Conservation (phyloP, 2,797 vertebrate species). For the Enteromius thamalakanensis region DNA sequence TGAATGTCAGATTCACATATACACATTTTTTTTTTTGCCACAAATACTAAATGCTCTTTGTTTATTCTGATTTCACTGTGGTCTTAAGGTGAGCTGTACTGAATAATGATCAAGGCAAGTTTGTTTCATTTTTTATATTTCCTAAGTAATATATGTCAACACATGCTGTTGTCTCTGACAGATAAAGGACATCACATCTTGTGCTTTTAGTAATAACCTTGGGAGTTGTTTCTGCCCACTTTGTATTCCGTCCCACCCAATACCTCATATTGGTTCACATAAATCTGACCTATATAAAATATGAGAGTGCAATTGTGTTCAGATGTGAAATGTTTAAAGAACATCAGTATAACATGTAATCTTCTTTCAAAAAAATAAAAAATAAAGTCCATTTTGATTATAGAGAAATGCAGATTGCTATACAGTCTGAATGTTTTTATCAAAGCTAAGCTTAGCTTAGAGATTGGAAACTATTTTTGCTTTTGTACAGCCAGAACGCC, state of each 20-base stretch:
- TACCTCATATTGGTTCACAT: conserved; percentile 32
- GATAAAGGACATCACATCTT: conserved; percentile 4
- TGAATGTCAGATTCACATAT: conserved; percentile 32
- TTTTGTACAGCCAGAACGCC: conserved; percentile 21
- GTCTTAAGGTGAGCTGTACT: conserved; percentile 19
- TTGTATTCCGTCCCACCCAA: background rate
- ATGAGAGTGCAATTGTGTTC: conserved; percentile 56
- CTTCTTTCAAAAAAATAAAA: conserved; percentile 36
- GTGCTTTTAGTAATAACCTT: background rate
- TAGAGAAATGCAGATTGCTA: conserved; percentile 40
- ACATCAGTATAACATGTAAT: conserved; percentile 53
- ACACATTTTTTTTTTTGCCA: background rate
- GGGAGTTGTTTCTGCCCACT: background rate
- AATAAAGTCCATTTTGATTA: conserved; percentile 54
- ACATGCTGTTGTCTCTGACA: conserved; percentile 11
- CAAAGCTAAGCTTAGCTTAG: conserved; percentile 36
- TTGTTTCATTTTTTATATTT: conserved; percentile 47
- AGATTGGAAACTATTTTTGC: conserved; percentile 46
- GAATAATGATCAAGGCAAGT: conserved; percentile 36
- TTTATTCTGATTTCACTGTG: conserved; percentile 10
- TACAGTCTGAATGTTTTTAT: conserved; percentile 48
- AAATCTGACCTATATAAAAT: conserved; percentile 59
- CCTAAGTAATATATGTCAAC: conserved; percentile 7
- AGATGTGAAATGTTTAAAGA: conserved; percentile 54
- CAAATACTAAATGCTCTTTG: background rate